Base-by-base conservation (phyloP, 2,888 invertebrate genomes). In the Hypselothyrea guttata region DNA sequence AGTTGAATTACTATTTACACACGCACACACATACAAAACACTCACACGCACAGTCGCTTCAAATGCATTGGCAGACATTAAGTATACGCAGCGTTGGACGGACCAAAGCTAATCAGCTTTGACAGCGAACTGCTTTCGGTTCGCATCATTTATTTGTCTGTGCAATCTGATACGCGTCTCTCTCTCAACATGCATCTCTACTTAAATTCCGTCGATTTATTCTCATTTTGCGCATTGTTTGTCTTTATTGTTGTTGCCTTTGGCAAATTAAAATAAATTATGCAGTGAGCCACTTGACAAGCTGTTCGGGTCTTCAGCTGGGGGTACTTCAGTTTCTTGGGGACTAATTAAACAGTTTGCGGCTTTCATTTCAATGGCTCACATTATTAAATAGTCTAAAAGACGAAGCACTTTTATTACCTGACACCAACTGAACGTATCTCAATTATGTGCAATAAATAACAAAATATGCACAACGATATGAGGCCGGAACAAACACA, bases 381-480 rank as follows among this genome's bases (percentile, higher is more conserved):
- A 40, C 1, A 37, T 34, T 35, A 38, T 47, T 33, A 40, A 60
- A 49, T 12, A 22, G 35, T 52, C 15, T 9, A 55, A 42, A n/a
- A 11, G 42, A 51, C 12, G 38, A 22, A 46, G 53, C 41, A 57
- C 42, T 13, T 67, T 34, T 60, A 55, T 38, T 44, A 60, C 40
- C 47, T 49, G 49, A 58, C 15, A 40, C 18, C 5, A 71, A 52
- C 72, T 66, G 73, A 69, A 61, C 46, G 64, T 45, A 65, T 66
- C 75, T 74, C 84, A 81, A 84, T 84, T 82, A 71, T 66, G 66
- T 46, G 60, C 57, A 77, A 84, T 86, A 84, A 81, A 81, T 81
- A 71, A 81, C 62, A 42, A 56, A 64, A 71, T 64, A 57, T 64
- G 60, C 41, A 34, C 34, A 30, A 41, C 38, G 71, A 62, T 65